Evolutionary conservation across 2,797 vertebrate genomes (phyloP).

Genomic region (Rhinoraja longicauda): DNA sequence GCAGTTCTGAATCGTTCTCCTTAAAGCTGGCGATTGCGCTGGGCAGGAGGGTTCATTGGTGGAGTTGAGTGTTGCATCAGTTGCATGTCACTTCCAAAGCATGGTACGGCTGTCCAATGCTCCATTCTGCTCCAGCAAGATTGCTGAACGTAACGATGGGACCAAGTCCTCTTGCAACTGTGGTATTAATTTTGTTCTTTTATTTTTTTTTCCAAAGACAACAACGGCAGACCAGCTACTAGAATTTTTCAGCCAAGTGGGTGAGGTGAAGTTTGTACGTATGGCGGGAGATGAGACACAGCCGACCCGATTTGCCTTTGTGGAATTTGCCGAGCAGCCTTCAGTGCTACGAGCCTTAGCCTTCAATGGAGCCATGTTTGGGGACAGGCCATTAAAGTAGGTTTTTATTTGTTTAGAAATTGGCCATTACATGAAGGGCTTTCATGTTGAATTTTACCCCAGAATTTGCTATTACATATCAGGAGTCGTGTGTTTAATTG

Average conservation of each 20-base stretch:
- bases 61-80: background rate
- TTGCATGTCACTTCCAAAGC: background rate
- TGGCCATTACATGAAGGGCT: background rate
- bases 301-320: conserved; percentile 92
- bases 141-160: background rate
- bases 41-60: too few species aligned
- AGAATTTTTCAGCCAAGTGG: conserved; percentile 95
- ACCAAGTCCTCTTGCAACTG: background rate
- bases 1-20: too few species aligned
- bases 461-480: too few species aligned
- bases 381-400: conserved; percentile 91
- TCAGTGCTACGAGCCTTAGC: conserved; percentile 86
- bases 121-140: background rate
- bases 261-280: conserved; percentile 93
- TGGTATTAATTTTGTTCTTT: background rate
- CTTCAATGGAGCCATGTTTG: conserved; percentile 97
- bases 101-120: background rate
- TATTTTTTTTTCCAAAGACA: conserved; percentile 59
- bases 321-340: conserved; percentile 92
- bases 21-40: too few species aligned
- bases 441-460: background rate
- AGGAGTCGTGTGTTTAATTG: too few species aligned
- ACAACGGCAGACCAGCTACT: conserved; percentile 92
- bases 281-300: conserved; percentile 98
- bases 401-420: conserved; percentile 46